A percentile compares a stretch with the other conserved stretches of the same genome.
Conservation (phyloP, 53 echinoderm and acorn worm genomes). For the Luidia sarsii region DNA sequence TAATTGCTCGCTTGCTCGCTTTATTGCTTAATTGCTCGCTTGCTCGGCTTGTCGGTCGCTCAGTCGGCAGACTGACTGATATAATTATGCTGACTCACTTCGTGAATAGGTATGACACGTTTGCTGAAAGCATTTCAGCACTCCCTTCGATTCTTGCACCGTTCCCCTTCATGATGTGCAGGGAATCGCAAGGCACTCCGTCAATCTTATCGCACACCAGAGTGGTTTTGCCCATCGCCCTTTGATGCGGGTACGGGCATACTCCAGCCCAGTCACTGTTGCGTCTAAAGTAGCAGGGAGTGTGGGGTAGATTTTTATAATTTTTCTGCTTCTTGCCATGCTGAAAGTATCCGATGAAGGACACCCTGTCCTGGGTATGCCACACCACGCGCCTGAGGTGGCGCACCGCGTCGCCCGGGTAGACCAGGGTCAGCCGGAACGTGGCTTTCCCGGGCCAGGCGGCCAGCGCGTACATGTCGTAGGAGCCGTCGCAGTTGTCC, state of each 20-base stretch:
- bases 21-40: too few species aligned
- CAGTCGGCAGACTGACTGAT: too few species aligned
- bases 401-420: conserved; percentile 23
- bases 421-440: conserved; percentile 20
- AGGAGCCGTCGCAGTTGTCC: conserved; percentile 31
- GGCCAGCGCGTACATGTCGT: too few species aligned
- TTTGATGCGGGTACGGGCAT: conserved; percentile 1
- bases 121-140: neutral
- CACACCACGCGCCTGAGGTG: conserved; percentile 18
- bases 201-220: neutral
- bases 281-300: neutral
- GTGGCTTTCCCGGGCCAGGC: conserved; percentile 23
- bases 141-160: neutral
- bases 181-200: conserved; percentile 1
- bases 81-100: too few species aligned
- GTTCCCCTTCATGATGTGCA: neutral
- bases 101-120: conserved; percentile 13
- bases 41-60: too few species aligned
- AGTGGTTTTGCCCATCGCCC: conserved; percentile 15
- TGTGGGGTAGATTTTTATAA: neutral
- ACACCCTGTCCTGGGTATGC: neutral
- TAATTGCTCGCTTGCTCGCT: too few species aligned
- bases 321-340: neutral
- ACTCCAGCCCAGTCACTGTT: conserved; percentile 3
- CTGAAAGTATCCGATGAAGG: conserved; percentile 8